A percentile compares a stretch with the other conserved stretches of the same genome.
phyloP scores from a whole-genome alignment of 2,797 vertebrate species.

The Danio tinwini region DNA sequence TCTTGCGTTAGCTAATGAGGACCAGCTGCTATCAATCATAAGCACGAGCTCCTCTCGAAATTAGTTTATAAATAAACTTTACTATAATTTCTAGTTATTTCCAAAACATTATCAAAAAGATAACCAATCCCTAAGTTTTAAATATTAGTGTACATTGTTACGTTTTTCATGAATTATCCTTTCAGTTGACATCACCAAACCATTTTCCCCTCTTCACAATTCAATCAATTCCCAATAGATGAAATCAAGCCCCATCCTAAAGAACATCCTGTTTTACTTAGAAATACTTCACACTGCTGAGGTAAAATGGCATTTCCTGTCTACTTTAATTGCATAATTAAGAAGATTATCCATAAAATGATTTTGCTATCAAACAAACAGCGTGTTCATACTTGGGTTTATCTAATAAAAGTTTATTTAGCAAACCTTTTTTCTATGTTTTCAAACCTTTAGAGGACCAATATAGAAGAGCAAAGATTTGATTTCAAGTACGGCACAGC shows the following conservation, averaged over 20 bases:
- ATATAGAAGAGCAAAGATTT: not conserved
- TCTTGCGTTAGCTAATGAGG: no score
- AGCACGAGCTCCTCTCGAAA: no score
- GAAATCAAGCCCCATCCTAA: not conserved
- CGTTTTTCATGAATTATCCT: no score
- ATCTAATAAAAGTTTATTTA: not conserved
- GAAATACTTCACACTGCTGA: not conserved
- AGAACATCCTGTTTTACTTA: not conserved
- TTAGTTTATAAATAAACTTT: no score
- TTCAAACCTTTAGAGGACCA: not conserved
- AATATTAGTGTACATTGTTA: not conserved
- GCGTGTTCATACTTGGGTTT: not conserved
- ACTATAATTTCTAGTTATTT: no score
- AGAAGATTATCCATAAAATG: not conserved
- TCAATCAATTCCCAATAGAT: not conserved
- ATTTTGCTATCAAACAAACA: not conserved
- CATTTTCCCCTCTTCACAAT: not conserved
- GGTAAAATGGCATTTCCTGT: not conserved
- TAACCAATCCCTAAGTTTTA: not conserved
- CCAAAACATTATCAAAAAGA: not conserved
- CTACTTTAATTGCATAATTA: not conserved
- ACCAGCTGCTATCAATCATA: no score
- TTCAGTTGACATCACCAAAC: not conserved
- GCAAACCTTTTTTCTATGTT: not conserved
- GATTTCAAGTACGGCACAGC: constrained; percentile 6